Evolutionary conservation across 2,797 vertebrate genomes (phyloP), one percentile per base, ranked within the genome.

Genomic region (Scomberomorus guttatus): DNA sequence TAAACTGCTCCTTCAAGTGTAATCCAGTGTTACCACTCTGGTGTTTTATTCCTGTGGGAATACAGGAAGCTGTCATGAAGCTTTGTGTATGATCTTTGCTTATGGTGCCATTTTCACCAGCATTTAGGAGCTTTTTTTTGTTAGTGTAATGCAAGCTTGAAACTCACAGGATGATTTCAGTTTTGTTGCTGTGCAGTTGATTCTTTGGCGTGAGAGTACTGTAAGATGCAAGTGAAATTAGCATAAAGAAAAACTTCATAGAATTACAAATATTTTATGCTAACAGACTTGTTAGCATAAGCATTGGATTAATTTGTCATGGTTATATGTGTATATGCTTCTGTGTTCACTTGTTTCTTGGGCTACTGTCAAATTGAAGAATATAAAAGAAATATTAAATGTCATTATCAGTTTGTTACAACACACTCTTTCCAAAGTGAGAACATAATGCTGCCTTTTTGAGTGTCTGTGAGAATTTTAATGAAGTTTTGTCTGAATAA

Each of bases 21-120:
- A 62, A 4, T 25, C 15, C 65, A 22, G 72, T 73, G 54, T 66
- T 51, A 24, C 39, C 22, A 52, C 70, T 58, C 20, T 57, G 27
- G 50, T 52, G 44, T 71, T 83, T 72, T 51, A 37, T 29, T 77
- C 46, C 63, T 75, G 32, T 64, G 37, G 25, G 29, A 72, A 42
- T 67, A 14, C 57, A 55, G 65, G 29, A 69, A 48, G 24, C 55
- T 20, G 37, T 42, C 60, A 24, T 27, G 6, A 72, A 67, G 58
- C 14, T 83, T 60, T 50, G n/a, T 77, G 32, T 69, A 24, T 66
- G n/a, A 72, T 37, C 10, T 65, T 56, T 80, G 18, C 64, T 72
- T 71, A 64, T 69, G 73, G 50, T 65, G 72, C 61, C 51, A 6
- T 64, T 82, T 80, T 22, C 64, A 87, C 81, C 83, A 80, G 82